A percentile compares a stretch with the other conserved stretches of the same genome.
These are phyloP conservation scores for Drosophila longiperda DNA, from an alignment of 2,888 invertebrate genomes.

Conservation along the genomic window DNA sequence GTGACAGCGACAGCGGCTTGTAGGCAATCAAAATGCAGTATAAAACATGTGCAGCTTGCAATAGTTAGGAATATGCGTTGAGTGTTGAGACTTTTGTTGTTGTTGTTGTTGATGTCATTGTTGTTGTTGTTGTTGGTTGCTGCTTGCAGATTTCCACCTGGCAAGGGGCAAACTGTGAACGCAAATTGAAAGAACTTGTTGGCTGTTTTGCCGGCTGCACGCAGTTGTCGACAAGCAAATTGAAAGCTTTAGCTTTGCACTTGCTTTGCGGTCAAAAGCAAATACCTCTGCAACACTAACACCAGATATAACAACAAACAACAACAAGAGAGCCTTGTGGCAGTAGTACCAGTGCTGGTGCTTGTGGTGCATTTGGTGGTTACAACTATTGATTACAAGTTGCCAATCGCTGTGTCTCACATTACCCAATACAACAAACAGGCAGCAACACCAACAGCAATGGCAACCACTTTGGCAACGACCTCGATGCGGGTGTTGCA, in stretches of 20 bases:
- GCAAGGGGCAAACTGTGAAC: slow-evolving; percentile 46
- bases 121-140: slow-evolving; percentile 23
- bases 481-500: slow-evolving; percentile 75
- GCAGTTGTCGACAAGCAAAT: slow-evolving; percentile 71
- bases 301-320: slow-evolving; percentile 15
- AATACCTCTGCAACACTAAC: slow-evolving; percentile 47
- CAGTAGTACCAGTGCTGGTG: slow-evolving; percentile 23
- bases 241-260: slow-evolving; percentile 81
- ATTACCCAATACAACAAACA: slow-evolving; percentile 67
- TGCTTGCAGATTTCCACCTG: slow-evolving; percentile 45
- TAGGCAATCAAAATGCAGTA: slow-evolving; percentile 77
- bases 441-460: slow-evolving; percentile 23
- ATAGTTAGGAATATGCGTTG: slow-evolving; percentile 57
- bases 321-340: slow-evolving; percentile 26
- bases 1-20: slow-evolving; percentile 75
- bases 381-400: slow-evolving; percentile 80
- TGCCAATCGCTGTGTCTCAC: slow-evolving; percentile 74
- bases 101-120: slow-evolving; percentile 27
- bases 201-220: slow-evolving; percentile 59
- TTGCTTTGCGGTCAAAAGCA: slow-evolving; percentile 77
- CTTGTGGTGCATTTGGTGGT: slow-evolving; percentile 74
- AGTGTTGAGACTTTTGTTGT: slow-evolving; percentile 34
- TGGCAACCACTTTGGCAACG: slow-evolving; percentile 34
- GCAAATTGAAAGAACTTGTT: slow-evolving; percentile 80
- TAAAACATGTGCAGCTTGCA: slow-evolving; percentile 71